Base-by-base conservation (phyloP, 2,888 invertebrate species). In the Chydorus sphaericus region DNA sequence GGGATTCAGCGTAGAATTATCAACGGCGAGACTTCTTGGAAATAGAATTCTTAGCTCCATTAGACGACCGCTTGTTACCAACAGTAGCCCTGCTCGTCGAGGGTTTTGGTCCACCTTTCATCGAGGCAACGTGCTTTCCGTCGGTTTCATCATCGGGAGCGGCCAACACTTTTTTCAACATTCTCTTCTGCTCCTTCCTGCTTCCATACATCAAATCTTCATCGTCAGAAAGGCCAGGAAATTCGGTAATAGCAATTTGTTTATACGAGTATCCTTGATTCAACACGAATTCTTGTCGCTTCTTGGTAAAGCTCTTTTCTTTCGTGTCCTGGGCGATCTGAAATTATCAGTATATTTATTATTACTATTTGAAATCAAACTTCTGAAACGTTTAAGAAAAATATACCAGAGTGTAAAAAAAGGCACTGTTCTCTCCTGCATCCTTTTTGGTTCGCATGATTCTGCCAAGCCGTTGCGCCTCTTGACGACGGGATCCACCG, bases 191-290 rank as follows among this genome's bases (percentile, higher is more conserved):
- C 63, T 96, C 93, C 63, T 96, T 93, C 50, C 87, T 81, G 0
- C 84, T 83, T 61, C 82, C 82, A 66, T 94, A 92, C 65, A 82
- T 74, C 62, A 98, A 69, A 66, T 92, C 88, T 65, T 93, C 93
- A 68, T 85, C 78, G 65, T 80, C 84, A 33, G 96, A 93, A 85
- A 98, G 91, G 53, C 97, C 97, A 59, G 88, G 87, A 48, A 99
- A 74, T 68, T 91, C 88, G 0, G 97, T 98, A 60, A 96, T 91
- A 18, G 90, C 91, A n/a, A n/a, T n/a, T n/a, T n/a, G n/a, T 75
- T 97, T 97, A 68, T 98, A 98, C 65, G 93, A 91, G 72, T 98
- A 98, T n/a, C 98, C 98, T 71, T 99, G 98, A 73, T 98, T 96
- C 23, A 98, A 93, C 55, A 98, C 80, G 70, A 98, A 99, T 61